Percentiles rank a stretch among this genome's conserved stretches.
Conservation (phyloP, 2,113 vertebrate species). For the Ageneiosus marmoratus region DNA sequence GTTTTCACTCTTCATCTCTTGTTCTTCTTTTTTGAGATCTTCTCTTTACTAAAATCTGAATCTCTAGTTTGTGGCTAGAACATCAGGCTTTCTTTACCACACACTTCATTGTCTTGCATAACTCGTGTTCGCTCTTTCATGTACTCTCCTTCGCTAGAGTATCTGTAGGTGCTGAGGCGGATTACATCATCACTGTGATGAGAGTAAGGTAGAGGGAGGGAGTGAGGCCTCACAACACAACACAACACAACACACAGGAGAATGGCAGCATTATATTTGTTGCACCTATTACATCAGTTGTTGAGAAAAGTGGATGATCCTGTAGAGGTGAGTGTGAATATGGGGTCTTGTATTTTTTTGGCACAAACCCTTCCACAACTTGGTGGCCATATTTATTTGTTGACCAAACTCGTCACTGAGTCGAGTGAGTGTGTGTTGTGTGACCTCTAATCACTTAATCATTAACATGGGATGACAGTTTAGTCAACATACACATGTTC, state of each 20-base stretch:
- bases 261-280: constrained; percentile 9
- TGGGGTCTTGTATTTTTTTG: not conserved
- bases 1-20: not conserved
- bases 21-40: not conserved
- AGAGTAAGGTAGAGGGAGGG: constrained; percentile 28
- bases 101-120: constrained; percentile 38
- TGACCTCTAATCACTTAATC: not conserved
- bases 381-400: not conserved
- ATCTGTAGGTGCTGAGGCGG: constrained; percentile 49
- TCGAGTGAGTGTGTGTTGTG: not conserved
- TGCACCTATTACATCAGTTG: constrained; percentile 27
- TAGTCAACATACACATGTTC: not conserved
- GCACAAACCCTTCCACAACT: not conserved
- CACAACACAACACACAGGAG: constrained; percentile 8
- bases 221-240: constrained; percentile 10
- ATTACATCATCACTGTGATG: constrained; percentile 65
- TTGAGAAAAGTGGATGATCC: not conserved
- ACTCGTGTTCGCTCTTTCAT: constrained; percentile 50
- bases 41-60: constrained; percentile 36
- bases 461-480: not conserved
- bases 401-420: not conserved
- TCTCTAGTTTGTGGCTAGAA: not conserved
- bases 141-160: constrained; percentile 54
- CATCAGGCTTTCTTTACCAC: not conserved
- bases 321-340: not conserved